Evolutionary conservation across 1,140 invertebrate genomes (phyloP).

Genomic region (Zophobas morio): DNA sequence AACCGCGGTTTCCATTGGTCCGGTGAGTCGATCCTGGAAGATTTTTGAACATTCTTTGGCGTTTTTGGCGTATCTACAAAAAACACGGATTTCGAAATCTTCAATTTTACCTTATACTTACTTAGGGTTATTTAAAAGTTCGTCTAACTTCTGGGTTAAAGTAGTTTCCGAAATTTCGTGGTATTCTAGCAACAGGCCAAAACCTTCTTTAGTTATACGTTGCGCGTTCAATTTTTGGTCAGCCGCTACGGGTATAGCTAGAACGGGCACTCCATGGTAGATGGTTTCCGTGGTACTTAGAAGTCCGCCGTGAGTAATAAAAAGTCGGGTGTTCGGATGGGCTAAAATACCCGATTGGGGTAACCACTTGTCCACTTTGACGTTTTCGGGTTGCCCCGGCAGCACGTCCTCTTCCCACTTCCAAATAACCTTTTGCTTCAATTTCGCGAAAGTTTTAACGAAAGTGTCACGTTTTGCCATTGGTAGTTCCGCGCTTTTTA

Average conservation of each 20-base stretch:
- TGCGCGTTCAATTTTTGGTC: conserved; percentile 75
- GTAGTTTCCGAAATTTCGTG: background rate
- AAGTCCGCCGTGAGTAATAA: conserved; percentile 82
- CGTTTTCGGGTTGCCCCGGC: too few species aligned
- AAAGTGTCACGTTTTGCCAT: too few species aligned
- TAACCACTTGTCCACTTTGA: too few species aligned
- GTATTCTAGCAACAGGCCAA: background rate
- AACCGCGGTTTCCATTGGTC: too few species aligned
- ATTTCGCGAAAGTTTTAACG: too few species aligned
- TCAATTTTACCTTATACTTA: background rate
- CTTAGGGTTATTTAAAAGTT: background rate
- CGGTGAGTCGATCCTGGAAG: too few species aligned
- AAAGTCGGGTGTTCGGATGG: conserved; percentile 77
- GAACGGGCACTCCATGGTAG: conserved; percentile 78
- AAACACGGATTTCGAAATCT: conserved; percentile 2
- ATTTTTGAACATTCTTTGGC: too few species aligned
- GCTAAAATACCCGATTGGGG: conserved; percentile 65
- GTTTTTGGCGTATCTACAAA: background rate
- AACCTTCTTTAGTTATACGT: background rate
- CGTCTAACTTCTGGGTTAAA: background rate
- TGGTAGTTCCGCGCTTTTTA: too few species aligned
- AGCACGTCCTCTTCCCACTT: too few species aligned
- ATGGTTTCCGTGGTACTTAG: conserved; percentile 80
- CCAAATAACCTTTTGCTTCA: too few species aligned
- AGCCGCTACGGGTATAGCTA: conserved; percentile 78